Evolutionary conservation across 1,140 invertebrate genomes (phyloP), one percentile per base, ranked within the genome.

Genomic region (Zaprionus inermis): DNA sequence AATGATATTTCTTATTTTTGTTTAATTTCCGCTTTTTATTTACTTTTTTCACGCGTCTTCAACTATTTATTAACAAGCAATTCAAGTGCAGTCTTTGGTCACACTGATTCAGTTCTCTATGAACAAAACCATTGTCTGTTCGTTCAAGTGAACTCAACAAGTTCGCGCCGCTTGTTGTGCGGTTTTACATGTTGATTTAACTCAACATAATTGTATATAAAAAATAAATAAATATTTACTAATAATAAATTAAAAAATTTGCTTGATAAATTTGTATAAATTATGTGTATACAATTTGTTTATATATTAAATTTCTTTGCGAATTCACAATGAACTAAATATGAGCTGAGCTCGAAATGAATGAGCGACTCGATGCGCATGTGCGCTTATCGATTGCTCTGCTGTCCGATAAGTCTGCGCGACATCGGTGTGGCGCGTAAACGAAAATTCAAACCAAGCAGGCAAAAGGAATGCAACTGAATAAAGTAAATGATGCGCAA

Each of bases 321-420:
- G 16, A 22, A 4, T 7, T 20, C 1, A 44, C 30, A 18, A 38
- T 9, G 30, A 20, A 30, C 12, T 2, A 30, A 38, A 12, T 34
- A 28, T 16, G 20, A n/a, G 46, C 44, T 44, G n/a, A 6, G 16
- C 22, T 66, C 14, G 20, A 5, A 52, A 52, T 68, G 41, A 67
- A 28, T 30, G 18, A 49, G 9, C 51, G 1, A 34, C 18, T 22
- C 54, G 32, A 18, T 34, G 70, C 70, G 70, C 70, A 72, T 36
- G 70, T 16, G 28, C 30, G 34, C 11, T 16, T 68, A 72, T 72
- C 70, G 70, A 68, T 72, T 36, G 28, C 11, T 9, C 2, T 0
- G n/a, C 5, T 10, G 5, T 9, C 34, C 70, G 70, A 72, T 72
- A 72, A 16, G 28, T 22, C 5, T 12, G 11, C 16, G 11, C 2